These are phyloP conservation scores for Marasmarcha lunaedactyla DNA, from an alignment of 2,888 invertebrate genomes.

Conservation along the genomic window DNA sequence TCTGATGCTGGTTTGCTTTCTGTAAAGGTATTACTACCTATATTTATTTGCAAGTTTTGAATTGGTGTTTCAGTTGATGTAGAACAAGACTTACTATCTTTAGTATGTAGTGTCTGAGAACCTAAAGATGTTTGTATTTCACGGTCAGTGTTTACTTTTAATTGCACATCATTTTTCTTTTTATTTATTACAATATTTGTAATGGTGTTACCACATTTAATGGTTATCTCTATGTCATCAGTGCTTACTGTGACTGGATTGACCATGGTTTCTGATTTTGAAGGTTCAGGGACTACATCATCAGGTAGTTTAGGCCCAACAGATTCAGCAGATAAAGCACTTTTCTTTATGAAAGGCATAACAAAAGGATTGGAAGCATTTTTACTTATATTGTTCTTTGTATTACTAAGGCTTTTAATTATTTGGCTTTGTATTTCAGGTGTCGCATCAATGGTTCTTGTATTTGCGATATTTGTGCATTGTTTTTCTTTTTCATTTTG, in stretches of 20 bases:
- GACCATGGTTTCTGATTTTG: background rate
- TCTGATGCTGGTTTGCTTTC: constrained; percentile 5
- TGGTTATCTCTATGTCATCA: constrained; percentile 48
- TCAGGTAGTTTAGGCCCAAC: constrained; percentile 3
- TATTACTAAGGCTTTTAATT: constrained; percentile 1
- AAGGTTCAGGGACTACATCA: background rate
- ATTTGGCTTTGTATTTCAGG: constrained; percentile 8
- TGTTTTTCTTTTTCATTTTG: too few relatives aligned
- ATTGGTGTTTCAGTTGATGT: constrained; percentile 13
- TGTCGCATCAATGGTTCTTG: constrained; percentile 8
- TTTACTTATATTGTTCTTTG: constrained; percentile 2
- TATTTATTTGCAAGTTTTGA: constrained; percentile 22
- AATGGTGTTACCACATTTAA: constrained; percentile 44
- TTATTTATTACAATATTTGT: constrained; percentile 49
- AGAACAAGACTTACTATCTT: constrained; percentile 14
- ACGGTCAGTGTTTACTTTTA: constrained; percentile 42
- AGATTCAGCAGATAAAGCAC: constrained; percentile 21
- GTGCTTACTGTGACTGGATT: constrained; percentile 8
- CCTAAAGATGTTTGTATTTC: constrained; percentile 42
- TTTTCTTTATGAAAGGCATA: constrained; percentile 38
- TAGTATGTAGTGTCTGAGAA: constrained; percentile 15
- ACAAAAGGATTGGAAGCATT: background rate
- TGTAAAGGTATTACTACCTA: constrained; percentile 8
- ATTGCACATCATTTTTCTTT: constrained; percentile 38
- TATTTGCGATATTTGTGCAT: constrained; percentile 18